Conservation (phyloP, 2,888 invertebrate genomes). For the Margaritifera margaritifera region DNA sequence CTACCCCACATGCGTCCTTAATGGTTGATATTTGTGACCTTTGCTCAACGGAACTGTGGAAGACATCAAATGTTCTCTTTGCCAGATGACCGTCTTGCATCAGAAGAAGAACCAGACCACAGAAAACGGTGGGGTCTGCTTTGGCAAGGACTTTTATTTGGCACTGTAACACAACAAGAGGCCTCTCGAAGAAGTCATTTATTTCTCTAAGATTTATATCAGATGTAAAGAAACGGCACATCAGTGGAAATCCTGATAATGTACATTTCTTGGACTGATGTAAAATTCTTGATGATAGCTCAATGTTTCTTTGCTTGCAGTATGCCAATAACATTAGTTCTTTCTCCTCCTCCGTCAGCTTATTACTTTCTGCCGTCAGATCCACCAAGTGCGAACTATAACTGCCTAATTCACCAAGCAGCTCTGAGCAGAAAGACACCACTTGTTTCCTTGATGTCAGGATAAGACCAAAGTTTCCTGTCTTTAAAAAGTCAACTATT, state of each 20-base stretch:
- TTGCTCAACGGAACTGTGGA: conserved; percentile 6
- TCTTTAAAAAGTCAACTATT: conserved; percentile 11
- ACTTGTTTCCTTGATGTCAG: conserved; percentile 29
- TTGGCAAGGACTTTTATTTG: conserved; percentile 15
- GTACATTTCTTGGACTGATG: not conserved
- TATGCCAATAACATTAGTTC: conserved; percentile 10
- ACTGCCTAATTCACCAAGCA: conserved; percentile 2
- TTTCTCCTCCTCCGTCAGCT: conserved; percentile 17
- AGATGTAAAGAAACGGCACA: conserved; percentile 25
- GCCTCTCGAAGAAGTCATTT: conserved; percentile 19
- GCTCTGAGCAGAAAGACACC: conserved; percentile 1
- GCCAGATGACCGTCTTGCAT: conserved; percentile 23
- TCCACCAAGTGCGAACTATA: conserved; percentile 13
- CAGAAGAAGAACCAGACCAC: conserved; percentile 23
- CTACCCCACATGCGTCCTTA: conserved; percentile 22
- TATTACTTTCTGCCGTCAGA: conserved; percentile 9
- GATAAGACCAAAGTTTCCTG: conserved; percentile 21
- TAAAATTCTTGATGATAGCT: conserved; percentile 1
- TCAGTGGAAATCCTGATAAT: conserved; percentile 22
- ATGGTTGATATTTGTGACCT: conserved; percentile 11
- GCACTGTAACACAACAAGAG: conserved; percentile 15
- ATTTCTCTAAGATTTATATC: conserved; percentile 11
- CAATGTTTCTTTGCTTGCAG: conserved; percentile 3
- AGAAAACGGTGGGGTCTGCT: conserved; percentile 13
- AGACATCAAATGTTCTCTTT: conserved; percentile 16